These are phyloP conservation scores for Rhinoraja longicauda DNA, from an alignment of 2,797 vertebrate genomes.

Conservation along the genomic window DNA sequence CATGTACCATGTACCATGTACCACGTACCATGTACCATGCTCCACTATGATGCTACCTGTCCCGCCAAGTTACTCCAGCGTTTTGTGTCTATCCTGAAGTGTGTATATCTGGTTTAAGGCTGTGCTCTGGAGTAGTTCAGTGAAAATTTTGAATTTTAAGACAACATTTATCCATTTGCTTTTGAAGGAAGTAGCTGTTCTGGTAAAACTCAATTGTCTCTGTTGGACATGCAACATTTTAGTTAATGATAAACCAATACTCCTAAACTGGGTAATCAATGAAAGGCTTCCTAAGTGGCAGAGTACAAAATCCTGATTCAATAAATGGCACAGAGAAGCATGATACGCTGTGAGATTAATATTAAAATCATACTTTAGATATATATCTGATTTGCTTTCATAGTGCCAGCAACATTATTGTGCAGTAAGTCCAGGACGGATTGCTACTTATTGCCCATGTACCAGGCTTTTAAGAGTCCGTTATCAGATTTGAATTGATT, in stretches of 20 bases:
- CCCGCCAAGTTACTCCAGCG: too few relatives aligned
- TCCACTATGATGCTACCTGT: too few relatives aligned
- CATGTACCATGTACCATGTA: too few relatives aligned
- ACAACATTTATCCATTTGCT: not conserved
- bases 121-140: not conserved
- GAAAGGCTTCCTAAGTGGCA: constrained; percentile 30
- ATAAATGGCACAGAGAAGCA: not conserved
- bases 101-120: too few relatives aligned
- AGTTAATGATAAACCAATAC: constrained; percentile 34
- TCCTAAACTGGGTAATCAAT: constrained; percentile 30
- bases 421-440: not conserved
- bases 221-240: constrained; percentile 31
- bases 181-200: constrained; percentile 24
- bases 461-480: constrained; percentile 30
- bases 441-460: constrained; percentile 19
- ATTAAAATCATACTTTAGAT: constrained; percentile 26
- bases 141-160: not conserved
- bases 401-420: constrained; percentile 18
- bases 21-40: too few relatives aligned
- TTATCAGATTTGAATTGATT: constrained; percentile 35
- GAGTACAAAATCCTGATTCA: constrained; percentile 20
- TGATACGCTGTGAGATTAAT: constrained; percentile 24
- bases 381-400: constrained; percentile 33
- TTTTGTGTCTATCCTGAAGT: too few relatives aligned
- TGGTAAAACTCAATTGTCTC: constrained; percentile 25